Percentiles rank a stretch among this genome's conserved stretches.
These are phyloP conservation scores for Novumbra hubbsi DNA, from an alignment of 2,797 vertebrate genomes.

Conservation along the genomic window DNA sequence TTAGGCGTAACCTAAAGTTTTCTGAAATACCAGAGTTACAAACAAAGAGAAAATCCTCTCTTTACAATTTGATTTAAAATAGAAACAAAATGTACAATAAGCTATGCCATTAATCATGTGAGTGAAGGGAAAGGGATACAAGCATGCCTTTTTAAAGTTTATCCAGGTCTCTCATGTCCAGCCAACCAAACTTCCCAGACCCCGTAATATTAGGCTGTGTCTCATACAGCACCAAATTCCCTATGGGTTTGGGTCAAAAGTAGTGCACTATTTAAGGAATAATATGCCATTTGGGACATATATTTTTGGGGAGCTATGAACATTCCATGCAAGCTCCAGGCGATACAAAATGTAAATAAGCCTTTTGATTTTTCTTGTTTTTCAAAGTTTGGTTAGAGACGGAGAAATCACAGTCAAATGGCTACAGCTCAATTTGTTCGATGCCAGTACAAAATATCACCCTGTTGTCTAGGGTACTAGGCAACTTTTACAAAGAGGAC, in stretches of 20 bases:
- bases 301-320: constrained; percentile 30
- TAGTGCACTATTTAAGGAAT: background rate
- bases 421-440: background rate
- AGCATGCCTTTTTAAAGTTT: constrained; percentile 41
- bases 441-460: background rate
- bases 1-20: background rate
- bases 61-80: constrained; percentile 41
- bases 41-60: constrained; percentile 25
- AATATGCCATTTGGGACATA: background rate
- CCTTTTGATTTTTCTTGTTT: constrained; percentile 22
- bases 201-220: constrained; percentile 23
- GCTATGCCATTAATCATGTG: constrained; percentile 53
- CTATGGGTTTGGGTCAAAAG: background rate
- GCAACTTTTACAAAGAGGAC: background rate
- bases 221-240: constrained; percentile 3
- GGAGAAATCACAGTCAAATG: constrained; percentile 5
- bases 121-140: constrained; percentile 29
- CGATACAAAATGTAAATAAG: constrained; percentile 41
- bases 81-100: constrained; percentile 33
- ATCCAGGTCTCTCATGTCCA: constrained; percentile 46
- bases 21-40: constrained; percentile 28
- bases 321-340: constrained; percentile 31
- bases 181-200: constrained; percentile 42
- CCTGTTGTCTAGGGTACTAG: background rate
- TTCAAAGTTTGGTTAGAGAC: constrained; percentile 14